Base-by-base conservation (phyloP, 1,140 invertebrate species). In the Heliconius congener region DNA sequence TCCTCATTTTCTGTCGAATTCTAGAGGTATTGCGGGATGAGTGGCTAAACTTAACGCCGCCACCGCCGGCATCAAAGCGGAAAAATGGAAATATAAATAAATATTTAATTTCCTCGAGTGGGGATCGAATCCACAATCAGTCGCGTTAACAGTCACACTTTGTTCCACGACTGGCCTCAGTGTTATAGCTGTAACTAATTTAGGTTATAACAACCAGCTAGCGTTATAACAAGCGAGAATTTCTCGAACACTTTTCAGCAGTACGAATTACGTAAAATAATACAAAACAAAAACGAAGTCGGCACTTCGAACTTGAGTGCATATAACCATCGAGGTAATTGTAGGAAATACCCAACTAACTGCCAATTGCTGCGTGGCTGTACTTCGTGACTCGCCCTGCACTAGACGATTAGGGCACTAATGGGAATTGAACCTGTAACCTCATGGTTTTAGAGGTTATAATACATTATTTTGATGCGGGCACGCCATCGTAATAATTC, bases 321-420 rank as follows among this genome's bases (percentile, higher is more conserved):
- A 80, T 66, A 66, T 74, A 74, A 75, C 78, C 73, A 75, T 71
- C 39, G 60, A 66, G 60, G 66, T 80, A 80, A 76, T 80, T 70
- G 70, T 76, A 80, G 78, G 70, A 80, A 80, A 80, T 73, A 46
- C 78, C 74, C 74, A 52, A 55, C 78, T 72, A 80, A 80, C 74
- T 80, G 52, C 78, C 78, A 52, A 76, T 72, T 52, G 76, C 76
- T 37, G 60, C 37, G 60, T 30, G 52, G 46, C 66, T 74, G n/a
- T 70, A 70, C 42, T 72, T 80, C 78, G 78, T 80, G 78, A 80
- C 78, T 80, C 30, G 73, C 73, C 74, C 71, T 76, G 73, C 73
- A 60, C 70, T 70, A 75, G 37, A n/a, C 18, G 55, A 30, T 73
- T 80, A 42, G 39, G 27, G 9, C 60, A 8, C 19, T 70, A 75